Evolutionary conservation across 2,113 vertebrate genomes (phyloP).

Genomic region (Struthio camelus): DNA sequence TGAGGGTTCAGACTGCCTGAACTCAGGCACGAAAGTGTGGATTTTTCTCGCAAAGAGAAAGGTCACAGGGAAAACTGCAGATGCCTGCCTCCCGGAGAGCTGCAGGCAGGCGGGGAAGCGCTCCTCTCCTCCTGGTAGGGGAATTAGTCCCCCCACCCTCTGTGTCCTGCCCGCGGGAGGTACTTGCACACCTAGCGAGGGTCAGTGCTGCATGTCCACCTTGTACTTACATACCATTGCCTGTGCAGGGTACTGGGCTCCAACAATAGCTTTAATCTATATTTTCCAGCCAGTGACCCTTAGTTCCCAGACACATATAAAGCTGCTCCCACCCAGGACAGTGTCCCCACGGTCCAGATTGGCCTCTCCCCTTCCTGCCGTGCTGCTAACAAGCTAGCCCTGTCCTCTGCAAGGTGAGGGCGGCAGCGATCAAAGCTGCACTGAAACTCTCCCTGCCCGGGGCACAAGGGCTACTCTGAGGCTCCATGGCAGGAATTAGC

Average conservation of each 20-base stretch:
- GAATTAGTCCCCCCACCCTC: background rate
- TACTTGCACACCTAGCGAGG: background rate
- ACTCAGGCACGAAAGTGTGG: background rate
- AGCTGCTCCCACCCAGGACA: background rate
- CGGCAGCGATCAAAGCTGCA: background rate
- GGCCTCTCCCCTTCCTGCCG: background rate
- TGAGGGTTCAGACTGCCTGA: background rate
- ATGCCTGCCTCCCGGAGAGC: too few species aligned
- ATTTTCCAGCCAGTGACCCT: background rate
- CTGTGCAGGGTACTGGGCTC: background rate
- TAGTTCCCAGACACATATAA: background rate
- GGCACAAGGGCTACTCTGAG: background rate
- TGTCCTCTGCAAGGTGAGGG: background rate
- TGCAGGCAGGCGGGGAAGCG: background rate
- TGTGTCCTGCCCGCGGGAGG: too few species aligned
- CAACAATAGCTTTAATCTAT: background rate
- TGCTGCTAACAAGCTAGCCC: accelerated
- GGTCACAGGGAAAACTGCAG: too few species aligned
- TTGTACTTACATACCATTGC: background rate
- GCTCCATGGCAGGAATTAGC: background rate
- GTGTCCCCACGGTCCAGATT: background rate
- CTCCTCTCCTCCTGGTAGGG: background rate
- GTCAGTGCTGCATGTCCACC: background rate
- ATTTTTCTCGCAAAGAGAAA: too few species aligned
- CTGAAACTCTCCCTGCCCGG: accelerated